phyloP scores from a whole-genome alignment of 2,113 vertebrate species.

The Melanerpes aurifrons region DNA sequence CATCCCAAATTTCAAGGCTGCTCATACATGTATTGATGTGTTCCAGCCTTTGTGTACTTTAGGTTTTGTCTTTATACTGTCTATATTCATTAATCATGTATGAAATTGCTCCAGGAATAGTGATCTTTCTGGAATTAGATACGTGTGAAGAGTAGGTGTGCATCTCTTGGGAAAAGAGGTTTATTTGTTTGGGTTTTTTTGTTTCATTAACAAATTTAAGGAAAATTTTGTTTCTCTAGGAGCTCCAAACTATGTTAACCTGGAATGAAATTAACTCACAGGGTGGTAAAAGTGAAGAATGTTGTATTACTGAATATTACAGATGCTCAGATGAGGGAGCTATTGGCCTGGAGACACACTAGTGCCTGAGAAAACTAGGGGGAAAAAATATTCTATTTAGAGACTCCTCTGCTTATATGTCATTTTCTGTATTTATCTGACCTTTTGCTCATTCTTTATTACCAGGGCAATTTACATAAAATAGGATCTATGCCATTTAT shows the following conservation, averaged over 20 bases:
- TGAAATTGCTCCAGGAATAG: not conserved
- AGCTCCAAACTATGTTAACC: not conserved
- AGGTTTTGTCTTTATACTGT: not conserved
- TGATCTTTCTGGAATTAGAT: not conserved
- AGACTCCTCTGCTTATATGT: constrained; percentile 49
- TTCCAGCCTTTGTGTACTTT: not conserved
- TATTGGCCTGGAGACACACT: constrained; percentile 20
- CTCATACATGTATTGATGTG: not conserved
- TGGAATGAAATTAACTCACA: not conserved
- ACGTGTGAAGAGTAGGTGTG: not conserved
- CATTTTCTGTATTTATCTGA: constrained; percentile 72
- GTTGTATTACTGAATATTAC: not conserved
- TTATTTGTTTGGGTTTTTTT: not conserved
- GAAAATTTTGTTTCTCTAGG: not conserved
- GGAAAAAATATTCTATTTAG: constrained; percentile 53
- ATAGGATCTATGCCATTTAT: constrained; percentile 71
- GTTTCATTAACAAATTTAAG: not conserved
- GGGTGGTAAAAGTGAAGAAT: not conserved
- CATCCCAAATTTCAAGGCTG: not conserved
- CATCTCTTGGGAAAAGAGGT: not conserved
- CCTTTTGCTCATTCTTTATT: constrained; percentile 72
- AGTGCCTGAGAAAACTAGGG: constrained; percentile 1
- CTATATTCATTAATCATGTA: not conserved
- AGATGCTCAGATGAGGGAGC: constrained; percentile 59
- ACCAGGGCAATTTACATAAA: constrained; percentile 73